phyloP scores from a whole-genome alignment of 2,113 vertebrate species.

The Oriolus oriolus region DNA sequence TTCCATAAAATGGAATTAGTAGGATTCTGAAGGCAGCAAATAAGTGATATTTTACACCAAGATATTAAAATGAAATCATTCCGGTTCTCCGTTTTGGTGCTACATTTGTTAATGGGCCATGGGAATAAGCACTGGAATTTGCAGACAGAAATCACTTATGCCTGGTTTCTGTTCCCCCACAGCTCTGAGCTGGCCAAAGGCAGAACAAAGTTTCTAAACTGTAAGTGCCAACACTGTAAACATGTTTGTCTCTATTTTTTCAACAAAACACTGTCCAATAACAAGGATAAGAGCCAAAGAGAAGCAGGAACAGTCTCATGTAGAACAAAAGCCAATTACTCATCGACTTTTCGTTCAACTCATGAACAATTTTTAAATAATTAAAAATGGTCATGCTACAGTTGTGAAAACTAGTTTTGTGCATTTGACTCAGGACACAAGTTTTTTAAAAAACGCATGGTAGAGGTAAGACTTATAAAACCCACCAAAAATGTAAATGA shows the following conservation, averaged over 20 bases:
- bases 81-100: constrained; percentile 26
- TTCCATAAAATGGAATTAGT: constrained; percentile 12
- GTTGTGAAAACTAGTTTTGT: constrained; percentile 68
- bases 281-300: constrained; percentile 51
- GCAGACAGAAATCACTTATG: constrained; percentile 3
- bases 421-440: constrained; percentile 66
- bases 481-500: constrained; percentile 66
- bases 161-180: constrained; percentile 13
- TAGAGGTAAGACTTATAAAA: constrained; percentile 75
- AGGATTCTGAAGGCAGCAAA: constrained; percentile 57
- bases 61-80: not conserved
- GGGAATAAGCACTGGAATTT: constrained; percentile 25
- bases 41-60: constrained; percentile 18
- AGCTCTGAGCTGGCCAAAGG: constrained; percentile 52
- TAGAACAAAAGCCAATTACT: constrained; percentile 26
- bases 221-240: constrained; percentile 74
- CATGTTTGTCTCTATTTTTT: constrained; percentile 16
- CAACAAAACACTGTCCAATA: constrained; percentile 55
- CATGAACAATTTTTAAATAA: constrained; percentile 63
- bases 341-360: constrained; percentile 31
- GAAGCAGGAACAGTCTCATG: constrained; percentile 59
- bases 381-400: constrained; percentile 69
- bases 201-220: constrained; percentile 51
- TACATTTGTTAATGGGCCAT: constrained; percentile 44
- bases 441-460: constrained; percentile 64